Evolutionary conservation across 2,113 vertebrate genomes (phyloP).

Genomic region (Macroglossus sobrinus): DNA sequence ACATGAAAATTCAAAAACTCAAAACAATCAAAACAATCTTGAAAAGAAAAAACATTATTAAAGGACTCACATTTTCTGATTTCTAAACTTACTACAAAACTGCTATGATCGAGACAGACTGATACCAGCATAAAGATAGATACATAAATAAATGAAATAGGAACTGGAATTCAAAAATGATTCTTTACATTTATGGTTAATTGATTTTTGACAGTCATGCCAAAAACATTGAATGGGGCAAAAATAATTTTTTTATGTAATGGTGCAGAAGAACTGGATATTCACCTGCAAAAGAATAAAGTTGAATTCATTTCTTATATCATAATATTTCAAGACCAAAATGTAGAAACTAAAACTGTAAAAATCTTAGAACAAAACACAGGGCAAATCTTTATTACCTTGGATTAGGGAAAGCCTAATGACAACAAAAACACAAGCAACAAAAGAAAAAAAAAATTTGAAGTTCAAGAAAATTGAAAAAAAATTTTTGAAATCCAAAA

Average conservation of each 20-base stretch:
- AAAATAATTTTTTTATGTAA: not conserved
- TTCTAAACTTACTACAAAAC: not conserved
- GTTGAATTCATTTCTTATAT: not conserved
- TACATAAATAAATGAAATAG: not conserved
- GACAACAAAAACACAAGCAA: not conserved
- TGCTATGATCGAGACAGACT: not conserved
- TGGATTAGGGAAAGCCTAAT: not conserved
- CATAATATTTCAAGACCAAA: not conserved
- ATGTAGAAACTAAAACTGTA: not conserved
- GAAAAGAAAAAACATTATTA: not conserved
- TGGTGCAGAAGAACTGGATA: not conserved
- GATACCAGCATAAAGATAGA: not conserved
- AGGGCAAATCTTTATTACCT: not conserved
- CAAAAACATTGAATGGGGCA: not conserved
- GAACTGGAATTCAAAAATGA: not conserved
- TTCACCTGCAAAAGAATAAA: not conserved
- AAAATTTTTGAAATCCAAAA: not conserved
- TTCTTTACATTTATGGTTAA: not conserved
- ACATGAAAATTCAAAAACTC: not conserved
- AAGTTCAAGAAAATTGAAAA: not conserved
- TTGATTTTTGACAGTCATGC: not conserved
- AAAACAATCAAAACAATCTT: not conserved
- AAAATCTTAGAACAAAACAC: not conserved
- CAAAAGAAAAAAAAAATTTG: not conserved
- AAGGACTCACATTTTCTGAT: not conserved